Evolutionary conservation across 1,140 invertebrate genomes (phyloP).

Genomic region (Zaprionus vittiger): DNA sequence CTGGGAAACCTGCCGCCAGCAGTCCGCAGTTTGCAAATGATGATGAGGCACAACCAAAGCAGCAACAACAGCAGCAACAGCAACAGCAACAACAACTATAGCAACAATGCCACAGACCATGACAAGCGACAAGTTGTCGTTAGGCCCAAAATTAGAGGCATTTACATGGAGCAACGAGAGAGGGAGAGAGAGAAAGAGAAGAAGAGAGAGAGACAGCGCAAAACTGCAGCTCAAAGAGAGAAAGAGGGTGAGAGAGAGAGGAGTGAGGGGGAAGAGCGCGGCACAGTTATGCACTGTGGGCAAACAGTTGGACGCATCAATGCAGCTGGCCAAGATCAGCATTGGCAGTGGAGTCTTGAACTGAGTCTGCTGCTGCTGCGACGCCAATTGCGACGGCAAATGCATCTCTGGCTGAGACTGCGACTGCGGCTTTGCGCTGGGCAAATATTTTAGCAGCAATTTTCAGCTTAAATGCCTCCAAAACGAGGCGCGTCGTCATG

Average conservation of each 20-base stretch:
- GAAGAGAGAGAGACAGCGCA: background rate
- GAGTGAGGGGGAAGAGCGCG: background rate
- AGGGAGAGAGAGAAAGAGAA: conserved; percentile 27
- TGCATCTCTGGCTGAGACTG: background rate
- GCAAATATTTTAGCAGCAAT: conserved; percentile 79
- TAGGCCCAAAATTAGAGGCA: conserved; percentile 81
- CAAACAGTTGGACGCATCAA: conserved; percentile 74
- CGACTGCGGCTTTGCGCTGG: conserved; percentile 49
- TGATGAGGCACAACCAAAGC: conserved; percentile 64
- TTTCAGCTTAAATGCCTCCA: conserved; percentile 78
- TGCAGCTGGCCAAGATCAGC: conserved; percentile 66
- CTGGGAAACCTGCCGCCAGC: conserved; percentile 52
- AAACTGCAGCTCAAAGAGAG: conserved; percentile 1
- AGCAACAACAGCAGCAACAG: conserved; percentile 15
- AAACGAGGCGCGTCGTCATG: conserved; percentile 48
- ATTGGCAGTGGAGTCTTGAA: conserved; percentile 18
- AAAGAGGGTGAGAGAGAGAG: conserved; percentile 23
- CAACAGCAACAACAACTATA: conserved; percentile 24
- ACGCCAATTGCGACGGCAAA: background rate
- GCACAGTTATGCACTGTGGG: conserved; percentile 53
- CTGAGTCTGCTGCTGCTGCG: background rate
- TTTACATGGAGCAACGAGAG: conserved; percentile 62
- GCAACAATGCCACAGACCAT: conserved; percentile 54
- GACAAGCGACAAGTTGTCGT: conserved; percentile 80
- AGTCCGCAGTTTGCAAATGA: conserved; percentile 67